Evolutionary conservation across 2,797 vertebrate genomes (phyloP).

Genomic region (Lophius americanus): DNA sequence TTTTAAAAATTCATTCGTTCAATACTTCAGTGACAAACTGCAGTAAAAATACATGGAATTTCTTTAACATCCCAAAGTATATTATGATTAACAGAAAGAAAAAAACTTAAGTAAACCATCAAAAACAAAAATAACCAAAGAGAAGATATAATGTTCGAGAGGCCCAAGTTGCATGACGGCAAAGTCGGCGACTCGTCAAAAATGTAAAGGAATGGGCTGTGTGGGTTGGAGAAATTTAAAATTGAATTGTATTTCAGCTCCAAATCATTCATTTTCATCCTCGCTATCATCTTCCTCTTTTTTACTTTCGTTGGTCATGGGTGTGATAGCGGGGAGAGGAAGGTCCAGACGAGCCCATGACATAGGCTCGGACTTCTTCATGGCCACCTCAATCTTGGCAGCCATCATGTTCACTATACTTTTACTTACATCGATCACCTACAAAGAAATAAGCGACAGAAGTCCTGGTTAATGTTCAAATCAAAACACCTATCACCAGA

Average conservation of each 20-base stretch:
- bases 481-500: too few relatives aligned
- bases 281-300: conserved; percentile 65
- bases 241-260: conserved; percentile 3
- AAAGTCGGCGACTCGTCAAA: conserved; percentile 33
- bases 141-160: background rate
- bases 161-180: conserved; percentile 19
- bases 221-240: conserved; percentile 36
- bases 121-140: background rate
- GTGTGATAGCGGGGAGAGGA: conserved; percentile 75
- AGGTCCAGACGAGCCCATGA: conserved; percentile 94
- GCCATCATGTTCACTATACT: conserved; percentile 93
- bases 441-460: background rate
- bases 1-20: conserved; percentile 9
- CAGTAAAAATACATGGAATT: conserved; percentile 8
- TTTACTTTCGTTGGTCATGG: conserved; percentile 63
- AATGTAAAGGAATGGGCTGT: conserved; percentile 50
- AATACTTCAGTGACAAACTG: conserved; percentile 14
- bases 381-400: conserved; percentile 92
- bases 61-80: conserved; percentile 11
- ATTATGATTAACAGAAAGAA: conserved; percentile 1
- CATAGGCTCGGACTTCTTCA: conserved; percentile 94
- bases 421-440: conserved; percentile 93
- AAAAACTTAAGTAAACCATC: too few relatives aligned
- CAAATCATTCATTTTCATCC: conserved; percentile 64
- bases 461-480: too few relatives aligned